A percentile compares a stretch with the other conserved stretches of the same genome.
Evolutionary conservation across 2,797 vertebrate species (phyloP).

Genomic region (Myotis daubentonii): DNA sequence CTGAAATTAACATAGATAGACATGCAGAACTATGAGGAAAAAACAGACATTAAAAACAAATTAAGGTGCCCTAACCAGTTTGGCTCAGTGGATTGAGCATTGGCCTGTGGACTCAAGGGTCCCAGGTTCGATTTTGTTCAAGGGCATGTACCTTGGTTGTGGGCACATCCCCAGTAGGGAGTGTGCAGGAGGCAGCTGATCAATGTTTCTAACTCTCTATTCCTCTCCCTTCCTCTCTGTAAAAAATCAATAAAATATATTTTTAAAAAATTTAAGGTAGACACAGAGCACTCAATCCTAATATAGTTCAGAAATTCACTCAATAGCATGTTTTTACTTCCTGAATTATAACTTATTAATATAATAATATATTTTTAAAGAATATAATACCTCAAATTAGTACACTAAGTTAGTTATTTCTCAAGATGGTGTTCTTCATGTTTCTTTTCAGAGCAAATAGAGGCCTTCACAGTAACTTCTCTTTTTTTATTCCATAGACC

Average conservation of each 20-base stretch:
- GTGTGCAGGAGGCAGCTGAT: too few relatives aligned
- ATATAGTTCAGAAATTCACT: neutral
- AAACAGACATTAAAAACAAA: neutral
- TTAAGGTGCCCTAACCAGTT: neutral
- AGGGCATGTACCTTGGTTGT: too few relatives aligned
- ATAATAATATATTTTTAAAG: neutral
- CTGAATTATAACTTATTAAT: neutral
- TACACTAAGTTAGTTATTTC: neutral
- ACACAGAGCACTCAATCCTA: neutral
- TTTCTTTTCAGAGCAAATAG: neutral
- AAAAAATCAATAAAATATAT: too few relatives aligned
- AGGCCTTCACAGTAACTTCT: neutral
- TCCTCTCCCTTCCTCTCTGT: too few relatives aligned
- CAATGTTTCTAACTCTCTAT: too few relatives aligned
- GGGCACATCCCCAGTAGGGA: too few relatives aligned
- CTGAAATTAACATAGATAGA: neutral
- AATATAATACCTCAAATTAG: neutral
- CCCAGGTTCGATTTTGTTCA: too few relatives aligned
- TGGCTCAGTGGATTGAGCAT: too few relatives aligned
- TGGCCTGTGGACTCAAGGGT: too few relatives aligned
- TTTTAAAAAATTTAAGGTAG: neutral
- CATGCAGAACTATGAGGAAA: neutral
- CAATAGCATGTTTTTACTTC: neutral
- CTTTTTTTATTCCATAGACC: neutral
- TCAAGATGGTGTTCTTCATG: neutral